Base-by-base conservation (phyloP, 1,140 invertebrate genomes). In the Caligus rogercresseyi region DNA sequence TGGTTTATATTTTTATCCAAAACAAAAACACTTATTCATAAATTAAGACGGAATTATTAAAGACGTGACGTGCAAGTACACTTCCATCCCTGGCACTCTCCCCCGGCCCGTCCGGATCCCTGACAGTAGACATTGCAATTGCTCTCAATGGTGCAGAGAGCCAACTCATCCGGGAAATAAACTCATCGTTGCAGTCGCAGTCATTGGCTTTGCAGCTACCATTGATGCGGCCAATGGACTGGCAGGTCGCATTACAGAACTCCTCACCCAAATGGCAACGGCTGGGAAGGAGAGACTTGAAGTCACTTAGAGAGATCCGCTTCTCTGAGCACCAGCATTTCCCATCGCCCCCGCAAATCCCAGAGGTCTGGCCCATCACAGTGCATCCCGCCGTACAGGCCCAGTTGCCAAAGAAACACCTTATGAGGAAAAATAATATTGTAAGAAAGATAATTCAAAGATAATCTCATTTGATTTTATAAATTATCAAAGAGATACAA, bases 371-470 rank as follows among this genome's bases (percentile, higher is more conserved):
- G 14, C 55, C 55, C 23, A 57, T 16, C 3, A 57, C 13, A 7
- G 23, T 23, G 25, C 55, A 57, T 11, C 55, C 55, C 14, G 55
- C 23, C 3, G 55, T 57, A 21, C 55, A 57, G 16, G 23, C 23
- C 55, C 55, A 57, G 18, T 57, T 16, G 13, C 55, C 55, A 57
- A 57, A 57, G 13, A 23, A 19, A 57, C 55, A 57, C 25, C 55
- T 57, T 19, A 16, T 19, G 13, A 21, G 23, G 16, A 19, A 16
- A 24, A 21, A 54, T 54, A 54, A 11, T 43, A n/a, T 11, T 43
- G 31, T 43, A 43, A 7, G n/a, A 11, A 43, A 7, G 31, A 43
- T 43, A 43, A 43, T n/a, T n/a, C n/a, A n/a, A n/a, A n/a, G n/a
- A n/a, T n/a, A n/a, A n/a, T n/a, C n/a, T n/a, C n/a, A n/a, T n/a